Base-by-base conservation (phyloP, 2,797 vertebrate genomes). In the Rhadinocentrus ornatus region DNA sequence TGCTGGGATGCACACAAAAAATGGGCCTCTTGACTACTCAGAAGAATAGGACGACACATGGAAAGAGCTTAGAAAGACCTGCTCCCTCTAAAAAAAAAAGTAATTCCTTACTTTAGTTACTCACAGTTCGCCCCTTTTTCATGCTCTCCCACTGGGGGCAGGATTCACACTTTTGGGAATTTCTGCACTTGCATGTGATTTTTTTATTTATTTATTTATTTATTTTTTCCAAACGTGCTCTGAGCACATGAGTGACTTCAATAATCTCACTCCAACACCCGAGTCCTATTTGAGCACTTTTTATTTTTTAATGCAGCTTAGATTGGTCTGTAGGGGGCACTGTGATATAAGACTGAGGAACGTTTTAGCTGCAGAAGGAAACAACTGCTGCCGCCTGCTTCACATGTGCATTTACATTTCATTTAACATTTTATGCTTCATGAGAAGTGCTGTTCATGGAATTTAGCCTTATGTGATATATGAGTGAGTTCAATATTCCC, bases 271-370 rank as follows among this genome's bases (percentile, higher is more conserved):
- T 62, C 7, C 12, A 56, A 50, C 27, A 48, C 1, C n/a, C 46
- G 29, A 53, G 6, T 3, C 4, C 3, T 1, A 48, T 60, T 39
- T 8, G 6, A n/a, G n/a, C 48, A 53, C 16, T 31, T 15, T 11
- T 24, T 15, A 3, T 20, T n/a, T 54, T 58, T 7, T 13, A 18
- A 3, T 73, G 34, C 29, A 54, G 4, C 64, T 62, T 20, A 1
- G 1, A 68, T 31, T 37, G 16, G 4, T 81, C 92, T 88, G 61
- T 64, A 76, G 92, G 87, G 85, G 93, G 91, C 89, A 63, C 80
- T 91, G 83, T 84, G 71, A 66, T 60, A 27, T 61, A 65, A 81
- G 39, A 24, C 26, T 66, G 55, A 22, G 34, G 24, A 16, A 29
- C 70, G 24, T 60, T 50, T 50, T 8, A 65, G 26, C 52, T 73